phyloP scores from a whole-genome alignment of 2,113 vertebrate species.

The Probosciger aterrimus region DNA sequence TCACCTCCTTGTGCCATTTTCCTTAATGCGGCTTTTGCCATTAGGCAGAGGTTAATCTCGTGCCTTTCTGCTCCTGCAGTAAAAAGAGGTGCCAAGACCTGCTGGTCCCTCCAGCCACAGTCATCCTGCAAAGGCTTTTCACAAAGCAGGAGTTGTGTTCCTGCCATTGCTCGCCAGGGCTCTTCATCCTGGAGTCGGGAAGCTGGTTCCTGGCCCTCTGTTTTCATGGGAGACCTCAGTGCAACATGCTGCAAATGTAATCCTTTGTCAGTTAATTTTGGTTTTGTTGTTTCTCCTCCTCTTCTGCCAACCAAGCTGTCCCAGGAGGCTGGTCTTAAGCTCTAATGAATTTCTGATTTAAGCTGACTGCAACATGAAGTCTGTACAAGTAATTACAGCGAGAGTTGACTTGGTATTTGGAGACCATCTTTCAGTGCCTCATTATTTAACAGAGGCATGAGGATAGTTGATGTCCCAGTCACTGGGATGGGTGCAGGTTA shows the following conservation, averaged over 20 bases:
- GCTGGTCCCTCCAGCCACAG: not conserved
- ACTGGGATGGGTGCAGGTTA: not conserved
- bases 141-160: fast-evolving
- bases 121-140: not conserved
- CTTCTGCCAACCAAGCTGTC: not conserved
- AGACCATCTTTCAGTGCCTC: not conserved
- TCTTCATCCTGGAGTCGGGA: not conserved
- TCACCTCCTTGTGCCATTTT: not conserved
- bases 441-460: not conserved
- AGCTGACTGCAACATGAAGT: not conserved
- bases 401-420: not conserved
- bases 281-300: not conserved
- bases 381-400: fast-evolving
- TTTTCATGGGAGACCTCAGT: fast-evolving
- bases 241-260: fast-evolving
- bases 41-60: not conserved
- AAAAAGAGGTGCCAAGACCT: not conserved
- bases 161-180: fast-evolving
- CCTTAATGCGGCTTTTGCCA: not conserved
- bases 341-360: not conserved
- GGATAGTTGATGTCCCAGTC: not conserved
- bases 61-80: not conserved
- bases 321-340: not conserved
- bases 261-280: not conserved
- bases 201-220: not conserved